Conservation (phyloP, 2,888 invertebrate species). For the Trissolcus japonicus region DNA sequence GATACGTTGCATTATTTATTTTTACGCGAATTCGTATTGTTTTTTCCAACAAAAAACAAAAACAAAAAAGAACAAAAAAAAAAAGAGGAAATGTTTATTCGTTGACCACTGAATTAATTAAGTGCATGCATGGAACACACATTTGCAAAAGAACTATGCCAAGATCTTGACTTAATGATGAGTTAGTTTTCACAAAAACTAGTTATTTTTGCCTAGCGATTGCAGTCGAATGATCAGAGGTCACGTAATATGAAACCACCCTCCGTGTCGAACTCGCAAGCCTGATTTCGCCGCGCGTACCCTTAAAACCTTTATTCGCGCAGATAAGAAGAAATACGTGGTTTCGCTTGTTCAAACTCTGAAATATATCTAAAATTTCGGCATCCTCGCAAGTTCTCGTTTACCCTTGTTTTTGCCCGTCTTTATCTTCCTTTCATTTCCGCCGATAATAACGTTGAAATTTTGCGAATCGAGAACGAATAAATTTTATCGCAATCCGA, state of each 20-base stretch:
- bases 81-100: background rate
- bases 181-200: conserved; percentile 53
- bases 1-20: conserved; percentile 29
- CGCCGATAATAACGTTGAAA: conserved; percentile 26
- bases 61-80: too few relatives aligned
- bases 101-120: conserved; percentile 30
- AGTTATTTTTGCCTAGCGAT: conserved; percentile 50
- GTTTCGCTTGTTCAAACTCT: conserved; percentile 49
- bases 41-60: conserved; percentile 3
- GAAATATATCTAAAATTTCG: conserved; percentile 49
- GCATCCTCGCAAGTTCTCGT: conserved; percentile 17
- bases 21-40: conserved; percentile 2
- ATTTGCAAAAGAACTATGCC: conserved; percentile 2
- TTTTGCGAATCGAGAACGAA: conserved; percentile 38
- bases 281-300: conserved; percentile 30
- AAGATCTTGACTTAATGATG: conserved; percentile 41
- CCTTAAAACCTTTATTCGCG: conserved; percentile 45
- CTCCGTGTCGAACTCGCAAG: conserved; percentile 50
- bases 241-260: conserved; percentile 55
- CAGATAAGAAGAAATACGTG: conserved; percentile 54
- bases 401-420: conserved; percentile 1
- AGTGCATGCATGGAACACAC: conserved; percentile 22
- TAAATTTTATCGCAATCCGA: conserved; percentile 44
- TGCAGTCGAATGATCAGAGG: conserved; percentile 48
- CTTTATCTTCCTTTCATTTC: conserved; percentile 17